Conservation (phyloP, 2,888 invertebrate genomes). For the Heliconius erato region DNA sequence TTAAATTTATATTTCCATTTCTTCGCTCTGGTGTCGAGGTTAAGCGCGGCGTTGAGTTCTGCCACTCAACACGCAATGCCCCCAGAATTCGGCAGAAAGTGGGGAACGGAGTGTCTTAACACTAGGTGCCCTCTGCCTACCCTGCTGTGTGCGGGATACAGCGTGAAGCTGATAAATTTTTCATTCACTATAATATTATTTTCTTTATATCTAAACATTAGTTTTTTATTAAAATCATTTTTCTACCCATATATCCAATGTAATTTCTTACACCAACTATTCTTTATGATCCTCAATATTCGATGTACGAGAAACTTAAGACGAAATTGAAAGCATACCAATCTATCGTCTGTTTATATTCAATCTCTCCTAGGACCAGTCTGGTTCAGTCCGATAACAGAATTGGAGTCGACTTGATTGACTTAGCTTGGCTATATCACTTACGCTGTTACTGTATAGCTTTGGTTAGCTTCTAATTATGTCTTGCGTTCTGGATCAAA, state of each 20-base stretch:
- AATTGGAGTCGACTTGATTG: conserved; percentile 40
- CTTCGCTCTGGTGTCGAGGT: too few relatives aligned
- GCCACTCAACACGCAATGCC: too few relatives aligned
- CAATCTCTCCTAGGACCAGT: conserved; percentile 53
- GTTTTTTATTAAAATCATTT: too few relatives aligned
- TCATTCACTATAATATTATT: not conserved
- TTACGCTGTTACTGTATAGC: conserved; percentile 4
- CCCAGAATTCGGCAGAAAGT: not conserved
- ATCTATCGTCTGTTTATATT: conserved; percentile 55
- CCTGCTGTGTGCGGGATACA: too few relatives aligned
- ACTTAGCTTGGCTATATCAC: not conserved
- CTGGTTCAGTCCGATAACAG: conserved; percentile 48
- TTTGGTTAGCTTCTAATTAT: not conserved
- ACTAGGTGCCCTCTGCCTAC: too few relatives aligned
- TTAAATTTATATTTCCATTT: too few relatives aligned
- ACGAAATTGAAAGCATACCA: conserved; percentile 45
- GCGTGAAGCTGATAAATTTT: too few relatives aligned
- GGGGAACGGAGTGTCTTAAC: too few relatives aligned
- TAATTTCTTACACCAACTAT: not conserved
- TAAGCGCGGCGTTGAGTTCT: too few relatives aligned
- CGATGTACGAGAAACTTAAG: conserved; percentile 22
- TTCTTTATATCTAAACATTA: not conserved
- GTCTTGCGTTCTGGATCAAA: not conserved
- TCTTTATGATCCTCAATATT: conserved; percentile 1
- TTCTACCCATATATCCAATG: too few relatives aligned